These are phyloP conservation scores for Taeniopygia guttata DNA, from an alignment of 2,797 vertebrate genomes.

Conservation along the genomic window DNA sequence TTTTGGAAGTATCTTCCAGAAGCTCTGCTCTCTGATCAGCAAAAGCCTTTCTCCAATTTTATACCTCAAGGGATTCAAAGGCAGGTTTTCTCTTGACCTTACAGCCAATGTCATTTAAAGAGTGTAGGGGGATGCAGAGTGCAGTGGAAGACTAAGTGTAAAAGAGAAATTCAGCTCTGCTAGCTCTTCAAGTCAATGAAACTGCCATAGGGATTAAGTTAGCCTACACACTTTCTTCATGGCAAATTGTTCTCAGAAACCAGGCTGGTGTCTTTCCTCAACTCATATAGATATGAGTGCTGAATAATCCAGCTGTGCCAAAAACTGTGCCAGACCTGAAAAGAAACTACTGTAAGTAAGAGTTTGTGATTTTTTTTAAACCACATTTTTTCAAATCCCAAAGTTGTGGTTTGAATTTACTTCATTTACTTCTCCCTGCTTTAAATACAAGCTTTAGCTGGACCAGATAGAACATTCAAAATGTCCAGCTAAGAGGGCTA, in stretches of 20 bases:
- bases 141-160: background rate
- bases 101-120: background rate
- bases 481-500: background rate
- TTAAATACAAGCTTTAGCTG: background rate
- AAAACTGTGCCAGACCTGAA: background rate
- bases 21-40: background rate
- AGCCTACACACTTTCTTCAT: background rate
- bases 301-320: background rate
- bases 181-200: background rate
- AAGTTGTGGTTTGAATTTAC: background rate
- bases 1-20: background rate
- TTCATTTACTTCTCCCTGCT: background rate
- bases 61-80: background rate
- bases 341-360: background rate
- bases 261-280: background rate
- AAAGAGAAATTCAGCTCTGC: background rate
- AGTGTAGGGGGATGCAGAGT: background rate
- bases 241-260: background rate
- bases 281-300: accelerated
- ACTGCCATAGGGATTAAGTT: background rate
- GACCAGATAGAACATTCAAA: background rate
- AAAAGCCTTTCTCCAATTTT: background rate
- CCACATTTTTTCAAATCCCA: background rate
- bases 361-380: background rate
- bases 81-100: background rate